A percentile compares a stretch with the other conserved stretches of the same genome.
Evolutionary conservation across 2,113 vertebrate species (phyloP).

Genomic region (Marmota flaviventris): DNA sequence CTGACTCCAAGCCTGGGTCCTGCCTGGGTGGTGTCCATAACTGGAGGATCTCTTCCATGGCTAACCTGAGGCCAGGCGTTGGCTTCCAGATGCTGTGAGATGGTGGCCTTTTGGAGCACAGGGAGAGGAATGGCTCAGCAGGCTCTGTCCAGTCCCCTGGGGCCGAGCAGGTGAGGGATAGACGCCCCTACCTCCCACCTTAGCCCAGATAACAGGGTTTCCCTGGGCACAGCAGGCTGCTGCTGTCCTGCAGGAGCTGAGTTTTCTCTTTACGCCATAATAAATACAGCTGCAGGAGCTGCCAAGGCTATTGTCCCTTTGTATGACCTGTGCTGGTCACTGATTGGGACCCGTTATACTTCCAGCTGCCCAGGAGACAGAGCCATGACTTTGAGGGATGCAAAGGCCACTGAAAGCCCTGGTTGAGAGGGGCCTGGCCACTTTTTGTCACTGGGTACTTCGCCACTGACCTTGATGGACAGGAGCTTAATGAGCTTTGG

Average conservation of each 20-base stretch:
- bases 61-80: rapidly evolving
- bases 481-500: neutral
- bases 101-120: neutral
- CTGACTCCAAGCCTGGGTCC: neutral
- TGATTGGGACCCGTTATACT: neutral
- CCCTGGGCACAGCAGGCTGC: rapidly evolving
- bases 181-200: too few species aligned
- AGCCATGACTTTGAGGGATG: neutral
- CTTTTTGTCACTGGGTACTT: neutral
- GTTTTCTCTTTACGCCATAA: neutral
- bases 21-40: neutral
- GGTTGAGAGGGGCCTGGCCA: neutral
- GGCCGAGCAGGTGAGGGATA: neutral
- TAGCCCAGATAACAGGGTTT: neutral
- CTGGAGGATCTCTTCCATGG: neutral
- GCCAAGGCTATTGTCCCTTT: neutral
- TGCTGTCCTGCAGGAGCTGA: neutral
- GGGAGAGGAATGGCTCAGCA: neutral
- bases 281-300: neutral
- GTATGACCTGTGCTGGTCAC: rapidly evolving
- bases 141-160: rapidly evolving
- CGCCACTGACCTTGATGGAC: neutral
- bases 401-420: neutral
- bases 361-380: neutral
- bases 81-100: neutral